Evolutionary conservation across 2,888 invertebrate genomes (phyloP).

Genomic region (Fabriciana adippe): DNA sequence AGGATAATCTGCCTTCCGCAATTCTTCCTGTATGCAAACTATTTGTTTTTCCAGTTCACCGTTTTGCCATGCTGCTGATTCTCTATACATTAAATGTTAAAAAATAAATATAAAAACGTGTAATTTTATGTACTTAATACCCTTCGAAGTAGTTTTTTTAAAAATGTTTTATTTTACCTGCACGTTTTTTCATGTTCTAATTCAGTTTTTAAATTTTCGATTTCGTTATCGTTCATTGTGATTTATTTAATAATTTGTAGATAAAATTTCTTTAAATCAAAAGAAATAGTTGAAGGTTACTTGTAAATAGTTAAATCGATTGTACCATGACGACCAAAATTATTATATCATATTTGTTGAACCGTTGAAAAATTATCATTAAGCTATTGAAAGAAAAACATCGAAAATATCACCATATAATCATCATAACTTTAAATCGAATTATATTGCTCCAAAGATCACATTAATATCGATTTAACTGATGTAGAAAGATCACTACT

Average conservation of each 20-base stretch:
- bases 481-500: no score
- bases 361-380: no score
- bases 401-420: no score
- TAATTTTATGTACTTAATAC: background rate
- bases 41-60: constrained; percentile 75
- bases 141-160: background rate
- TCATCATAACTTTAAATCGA: no score
- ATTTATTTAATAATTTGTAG: background rate
- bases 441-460: no score
- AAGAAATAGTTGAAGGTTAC: background rate
- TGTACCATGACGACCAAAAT: constrained; percentile 41
- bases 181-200: constrained; percentile 75
- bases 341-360: background rate
- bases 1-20: constrained; percentile 65
- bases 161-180: constrained; percentile 56
- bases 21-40: constrained; percentile 68
- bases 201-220: constrained; percentile 72
- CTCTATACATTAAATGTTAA: constrained; percentile 49
- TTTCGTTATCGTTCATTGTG: constrained; percentile 71
- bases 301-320: constrained; percentile 40
- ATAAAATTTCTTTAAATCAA: background rate
- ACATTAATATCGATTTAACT: no score
- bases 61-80: constrained; percentile 75
- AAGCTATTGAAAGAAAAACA: no score
- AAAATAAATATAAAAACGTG: constrained; percentile 1